Base-by-base conservation (phyloP, 1,140 invertebrate genomes). In the Matsumurasca onukii region DNA sequence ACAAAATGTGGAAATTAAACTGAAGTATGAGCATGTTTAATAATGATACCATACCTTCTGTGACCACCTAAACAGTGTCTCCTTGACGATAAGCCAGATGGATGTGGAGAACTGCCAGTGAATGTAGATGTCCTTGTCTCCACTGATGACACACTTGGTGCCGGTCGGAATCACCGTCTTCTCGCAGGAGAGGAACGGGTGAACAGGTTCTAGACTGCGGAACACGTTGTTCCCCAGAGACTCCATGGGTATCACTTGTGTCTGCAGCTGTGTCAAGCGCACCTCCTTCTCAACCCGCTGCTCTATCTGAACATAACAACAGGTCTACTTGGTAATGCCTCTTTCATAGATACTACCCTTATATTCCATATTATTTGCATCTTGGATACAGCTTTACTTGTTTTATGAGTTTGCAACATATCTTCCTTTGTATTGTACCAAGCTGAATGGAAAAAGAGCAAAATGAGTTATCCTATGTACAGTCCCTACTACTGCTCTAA, bases 31-130 rank as follows among this genome's bases (percentile, higher is more conserved):
- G n/a, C n/a, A n/a, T n/a, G n/a, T n/a, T n/a, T n/a, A n/a, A n/a
- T 39, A 52, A 20, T 5, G 22, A 52, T 52, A 39, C 49, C 9
- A 5, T 59, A 29, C 55, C 55, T 59, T 59, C n/a, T 59, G 55
- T 59, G 55, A 59, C 55, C 55, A 59, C 55, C 30, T 59, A 27
- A 27, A 59, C 3, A 59, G 25, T 5, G 55, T 59, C n/a, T 59
- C 55, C 25, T 59, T 59, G 24, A 59, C 55, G 13, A 59, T 27
- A 59, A 27, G 55, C 55, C 55, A 59, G 22, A 59, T 59, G 55
- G 55, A 59, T 3, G 30, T n/a, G 5, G 55, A 29, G 25, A 59
- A 59, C 9, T 59, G 24, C 55, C 55, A 59, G 25, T 59, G 55
- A 27, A 59, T 59, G 55, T 3, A 59, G 25, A 59, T 59, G n/a